Conservation (phyloP, 1,140 invertebrate genomes). For the Pomacea maculata region DNA sequence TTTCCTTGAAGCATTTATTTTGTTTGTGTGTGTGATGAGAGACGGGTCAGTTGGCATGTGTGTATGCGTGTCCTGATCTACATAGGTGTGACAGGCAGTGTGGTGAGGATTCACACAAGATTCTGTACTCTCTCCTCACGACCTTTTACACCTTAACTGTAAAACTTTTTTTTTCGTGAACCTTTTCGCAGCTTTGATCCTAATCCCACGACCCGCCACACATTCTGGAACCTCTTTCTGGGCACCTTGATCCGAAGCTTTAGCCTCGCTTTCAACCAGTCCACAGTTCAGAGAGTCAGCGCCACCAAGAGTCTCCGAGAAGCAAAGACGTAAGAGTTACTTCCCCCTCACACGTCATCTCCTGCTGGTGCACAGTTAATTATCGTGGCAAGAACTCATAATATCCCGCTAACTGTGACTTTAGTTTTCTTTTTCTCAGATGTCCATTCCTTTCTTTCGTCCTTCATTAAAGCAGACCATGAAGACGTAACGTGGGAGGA, state of each 20-base stretch:
- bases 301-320: constrained; percentile 75
- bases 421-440: too few species aligned
- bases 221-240: constrained; percentile 86
- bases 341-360: background rate
- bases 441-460: too few species aligned
- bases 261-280: constrained; percentile 89
- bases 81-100: background rate
- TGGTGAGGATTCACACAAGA: background rate
- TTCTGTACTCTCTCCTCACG: background rate
- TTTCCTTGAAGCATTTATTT: background rate
- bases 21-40: background rate
- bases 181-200: constrained; percentile 70
- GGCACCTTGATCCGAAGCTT: constrained; percentile 90
- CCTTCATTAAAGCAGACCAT: too few species aligned
- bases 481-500: too few species aligned
- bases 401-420: too few species aligned
- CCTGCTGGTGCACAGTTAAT: background rate
- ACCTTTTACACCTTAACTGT: background rate
- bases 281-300: constrained; percentile 91
- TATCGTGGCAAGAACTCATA: too few species aligned
- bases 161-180: background rate
- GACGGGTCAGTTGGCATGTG: background rate
- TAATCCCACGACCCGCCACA: constrained; percentile 82
- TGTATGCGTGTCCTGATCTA: background rate
- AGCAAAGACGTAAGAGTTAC: constrained; percentile 71